A percentile compares a stretch with the other conserved stretches of the same genome.
phyloP scores from a whole-genome alignment of 2,797 vertebrate species.

The Pseudotriccus pelzelni region DNA sequence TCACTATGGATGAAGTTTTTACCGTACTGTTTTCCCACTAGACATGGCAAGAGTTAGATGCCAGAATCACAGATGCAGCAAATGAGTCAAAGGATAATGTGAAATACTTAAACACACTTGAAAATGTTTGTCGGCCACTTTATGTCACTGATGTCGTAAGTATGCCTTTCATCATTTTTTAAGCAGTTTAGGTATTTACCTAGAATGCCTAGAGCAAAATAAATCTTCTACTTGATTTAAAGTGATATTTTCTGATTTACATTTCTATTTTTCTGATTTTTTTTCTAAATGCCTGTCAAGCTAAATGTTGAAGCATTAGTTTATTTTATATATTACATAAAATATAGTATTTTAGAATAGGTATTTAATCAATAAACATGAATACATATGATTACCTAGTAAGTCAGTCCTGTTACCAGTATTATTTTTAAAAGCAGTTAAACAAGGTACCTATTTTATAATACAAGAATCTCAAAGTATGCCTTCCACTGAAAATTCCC shows the following conservation, averaged over 20 bases:
- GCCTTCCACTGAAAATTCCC: neutral
- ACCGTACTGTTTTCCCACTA: slow-evolving; percentile 37
- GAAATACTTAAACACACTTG: slow-evolving; percentile 80
- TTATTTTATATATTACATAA: neutral
- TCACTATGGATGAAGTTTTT: neutral
- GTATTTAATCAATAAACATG: neutral
- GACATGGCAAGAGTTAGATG: slow-evolving; percentile 82
- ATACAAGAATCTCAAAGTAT: neutral
- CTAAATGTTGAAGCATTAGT: neutral
- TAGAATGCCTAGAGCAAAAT: neutral
- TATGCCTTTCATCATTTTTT: neutral
- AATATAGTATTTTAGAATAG: neutral
- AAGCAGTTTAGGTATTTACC: neutral
- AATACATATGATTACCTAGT: neutral
- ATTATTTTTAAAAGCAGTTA: neutral
- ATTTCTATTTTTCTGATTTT: neutral
- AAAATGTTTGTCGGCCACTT: slow-evolving; percentile 83
- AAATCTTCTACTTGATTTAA: neutral
- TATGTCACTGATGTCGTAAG: slow-evolving; percentile 83
- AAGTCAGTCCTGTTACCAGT: neutral
- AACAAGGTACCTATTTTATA: neutral
- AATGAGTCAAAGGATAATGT: slow-evolving; percentile 87
- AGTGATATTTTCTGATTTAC: neutral
- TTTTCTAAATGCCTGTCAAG: neutral
- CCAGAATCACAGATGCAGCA: slow-evolving; percentile 79